These are phyloP conservation scores for Strigamia crassipes DNA, from an alignment of 2,888 invertebrate species.

Conservation along the genomic window DNA sequence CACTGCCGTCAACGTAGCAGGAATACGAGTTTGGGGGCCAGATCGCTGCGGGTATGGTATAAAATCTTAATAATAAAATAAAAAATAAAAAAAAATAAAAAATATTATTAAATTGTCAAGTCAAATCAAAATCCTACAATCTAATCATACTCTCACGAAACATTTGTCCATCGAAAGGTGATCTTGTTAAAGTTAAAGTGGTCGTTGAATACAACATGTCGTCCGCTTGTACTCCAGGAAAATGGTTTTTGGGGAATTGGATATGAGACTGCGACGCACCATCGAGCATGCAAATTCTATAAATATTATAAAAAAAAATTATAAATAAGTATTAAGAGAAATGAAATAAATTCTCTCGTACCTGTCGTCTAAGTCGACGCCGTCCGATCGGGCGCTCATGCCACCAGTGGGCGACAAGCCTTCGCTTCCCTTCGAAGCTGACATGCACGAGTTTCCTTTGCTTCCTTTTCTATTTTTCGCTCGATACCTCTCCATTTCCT, in stretches of 20 bases:
- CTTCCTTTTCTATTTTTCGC: slow-evolving; percentile 48
- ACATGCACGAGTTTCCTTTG: slow-evolving; percentile 14
- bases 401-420: not conserved
- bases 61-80: not conserved
- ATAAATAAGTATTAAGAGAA: not conserved
- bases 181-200: slow-evolving; percentile 55
- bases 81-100: not conserved
- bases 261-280: not conserved
- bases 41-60: slow-evolving; percentile 18
- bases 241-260: slow-evolving; percentile 46
- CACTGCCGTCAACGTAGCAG: slow-evolving; percentile 31
- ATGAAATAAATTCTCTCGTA: not conserved
- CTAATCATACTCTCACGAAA: slow-evolving; percentile 43
- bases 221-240: slow-evolving; percentile 57
- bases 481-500: slow-evolving; percentile 77
- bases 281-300: not conserved
- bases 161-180: slow-evolving; percentile 53
- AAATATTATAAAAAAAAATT: not conserved
- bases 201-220: slow-evolving; percentile 57
- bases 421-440: slow-evolving; percentile 14
- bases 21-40: slow-evolving; percentile 41
- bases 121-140: not conserved
- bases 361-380: not conserved
- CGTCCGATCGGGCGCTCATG: not conserved
- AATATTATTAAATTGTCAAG: not conserved